Evolutionary conservation across 1,140 invertebrate genomes (phyloP), one percentile per base, ranked within the genome.

Genomic region (Mizuhopecten yessoensis): DNA sequence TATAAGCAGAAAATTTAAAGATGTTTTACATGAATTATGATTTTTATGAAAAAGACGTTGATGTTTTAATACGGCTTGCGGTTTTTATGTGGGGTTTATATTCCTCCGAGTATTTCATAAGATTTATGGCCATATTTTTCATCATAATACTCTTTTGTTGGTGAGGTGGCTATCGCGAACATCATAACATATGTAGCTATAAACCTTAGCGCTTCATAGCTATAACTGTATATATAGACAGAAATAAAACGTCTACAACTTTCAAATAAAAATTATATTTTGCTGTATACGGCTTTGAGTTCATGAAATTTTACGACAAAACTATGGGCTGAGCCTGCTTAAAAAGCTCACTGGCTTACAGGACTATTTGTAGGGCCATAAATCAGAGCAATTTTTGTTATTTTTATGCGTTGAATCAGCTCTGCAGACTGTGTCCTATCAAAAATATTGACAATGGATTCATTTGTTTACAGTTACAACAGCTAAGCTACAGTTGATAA

Each of bases 21-120:
- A 75, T 75, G 57, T 75, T 75, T 75, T 75, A 75, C 57, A 75
- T 75, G 57, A 75, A 75, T 75, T 75, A 75, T 75, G 57, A 75
- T 75, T 75, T 75, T 75, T 75, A 75, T 75, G 57, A 75, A 75
- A 75, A 29, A 75, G 57, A 75, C 2, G 57, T 75, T n/a, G 23
- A 75, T 75, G 57, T 75, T 75, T 75, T 75, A 75, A 75, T 29
- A 75, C 57, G 23, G 57, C 57, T 75, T 75, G 57, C 57, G 57
- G 57, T 75, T 75, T 75, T 75, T n/a, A 75, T 75, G 57, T 75
- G 57, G 57, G 29, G n/a, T 75, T 75, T 29, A 75, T 75, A 17
- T 75, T 75, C 23, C n/a, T 75, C 5, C 2, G 57, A 75, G 57
- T 75, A 75, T 75, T 75, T 75, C 29, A 17, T 75, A 75, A 75